Evolutionary conservation across 92 coral and sea anemone species (phyloP), one percentile per base, ranked within the genome.

Genomic region (Pocillopora meandrina): DNA sequence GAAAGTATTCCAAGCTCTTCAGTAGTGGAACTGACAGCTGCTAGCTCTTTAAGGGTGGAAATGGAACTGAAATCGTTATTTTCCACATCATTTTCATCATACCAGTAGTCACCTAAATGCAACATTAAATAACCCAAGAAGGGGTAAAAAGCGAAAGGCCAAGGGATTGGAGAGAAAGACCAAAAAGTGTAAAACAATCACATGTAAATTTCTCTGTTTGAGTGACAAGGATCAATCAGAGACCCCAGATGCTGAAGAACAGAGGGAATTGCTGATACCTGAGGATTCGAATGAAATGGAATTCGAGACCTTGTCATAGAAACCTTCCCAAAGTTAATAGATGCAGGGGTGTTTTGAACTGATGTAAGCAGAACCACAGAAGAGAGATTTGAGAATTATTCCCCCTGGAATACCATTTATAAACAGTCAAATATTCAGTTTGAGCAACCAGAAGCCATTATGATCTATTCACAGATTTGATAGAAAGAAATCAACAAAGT

Each of bases 261-360:
- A 89, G 74, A 42, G 89, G 58, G 85, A 89, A 9, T 63, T 89
- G 75, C 80, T 89, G 74, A 67, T 71, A 77, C 93, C 47, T 88
- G 87, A 73, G 90, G 87, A 77, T 77, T 84, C 64, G 66, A 74
- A 59, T 90, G 86, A 62, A 63, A 70, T 63, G 89, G 85, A 20
- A 73, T 84, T 61, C 72, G 91, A 63, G 89, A 76, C 81, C 61
- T 47, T 14, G 62, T 90, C 59, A 71, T 73, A 33, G 76, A 90
- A 15, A 72, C 65, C 47, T 87, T 87, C 76, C 89, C 86, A 59
- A 87, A 87, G 76, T 71, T 90, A 56, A 76, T 65, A 72, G 87
- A 83, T 56, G 64, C 76, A 68, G 87, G 93, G 59, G 89, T 26
- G 91, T 62, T 90, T 90, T 78, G 93, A 90, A 72, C 76, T 90